Evolutionary conservation across 2,888 invertebrate species (phyloP), one percentile per base, ranked within the genome.

Genomic region (Galeruca laticollis): DNA sequence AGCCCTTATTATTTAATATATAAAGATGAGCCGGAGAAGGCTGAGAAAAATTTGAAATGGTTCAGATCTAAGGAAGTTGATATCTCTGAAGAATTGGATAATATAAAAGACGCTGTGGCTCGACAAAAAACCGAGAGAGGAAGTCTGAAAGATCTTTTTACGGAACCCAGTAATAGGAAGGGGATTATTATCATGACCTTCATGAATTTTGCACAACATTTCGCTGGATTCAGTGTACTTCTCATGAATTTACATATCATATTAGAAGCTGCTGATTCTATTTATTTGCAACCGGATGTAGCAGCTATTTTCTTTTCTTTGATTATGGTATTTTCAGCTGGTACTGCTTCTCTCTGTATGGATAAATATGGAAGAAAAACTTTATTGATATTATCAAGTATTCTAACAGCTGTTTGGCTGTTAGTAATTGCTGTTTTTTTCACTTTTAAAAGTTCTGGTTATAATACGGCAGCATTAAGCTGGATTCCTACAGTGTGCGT

Each of bases 161-260:
- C 81, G 52, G 80, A 82, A 4, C 79, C 81, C 68, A 82, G 84
- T 72, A 85, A 85, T 73, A 73, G 84, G 5, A 85, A 84, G 75
- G 85, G 83, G 9, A 60, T 84, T 13, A 73, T 83, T 5, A 85
- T 85, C 13, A 83, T 85, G 83, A 78, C 81, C 1, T 81, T 84
- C 4, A 73, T 85, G 51, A 85, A 85, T 70, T 81, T 77, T 3
- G 81, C 83, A 4, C 85, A 85, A 75, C 85, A 85, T 76, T 82
- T 85, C 63, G 84, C 84, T 62, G 82, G 85, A 68, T 84, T 84
- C 49, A 84, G 83, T 65, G 85, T 85, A 4, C 83, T 85, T 69
- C 57, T 85, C 20, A 85, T 85, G 85, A 85, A 85, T 70, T 72
- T 85, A 33, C 85, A 85, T 73, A 77, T 77, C 5, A 85, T 85